Base-by-base conservation (phyloP, 2,888 invertebrate genomes). In the Andrena dorsata region DNA sequence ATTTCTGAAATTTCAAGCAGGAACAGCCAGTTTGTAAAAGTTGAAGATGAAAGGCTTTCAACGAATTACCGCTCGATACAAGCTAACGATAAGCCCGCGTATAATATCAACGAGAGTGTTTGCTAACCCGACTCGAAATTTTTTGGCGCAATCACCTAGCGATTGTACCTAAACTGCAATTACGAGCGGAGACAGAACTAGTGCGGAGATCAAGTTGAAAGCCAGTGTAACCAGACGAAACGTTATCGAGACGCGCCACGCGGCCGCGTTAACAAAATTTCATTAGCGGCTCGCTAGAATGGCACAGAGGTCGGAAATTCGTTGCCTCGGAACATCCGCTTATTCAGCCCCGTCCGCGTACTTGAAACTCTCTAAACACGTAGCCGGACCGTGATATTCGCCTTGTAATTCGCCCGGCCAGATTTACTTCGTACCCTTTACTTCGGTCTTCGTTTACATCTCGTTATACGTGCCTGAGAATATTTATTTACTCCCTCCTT, bases 401-500 rank as follows among this genome's bases (percentile, higher is more conserved):
- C 78, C 80, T 78, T 63, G 84, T 68, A 86, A 89, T 87, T 89
- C 76, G 83, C 75, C 69, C 79, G 82, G 63, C 63, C 78, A 86
- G 87, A 85, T 86, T 83, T 80, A 80, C 85, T 71, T 71, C 82
- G 71, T 78, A 80, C 75, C 82, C 86, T 83, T 84, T 82, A 80
- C 84, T 84, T 81, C 80, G 77, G 68, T 73, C 84, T 90, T 88
- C 88, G 90, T 88, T 90, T 89, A 89, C 90, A 89, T 90, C 87
- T 89, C 90, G 88, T 89, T 89, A 90, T 88, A 85, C 87, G 86
- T 87, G 86, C 85, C 82, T 81, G 84, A 73, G 81, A 83, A 88
- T 88, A 85, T 88, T 88, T 88, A 88, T 88, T 87, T 85, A 85
- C 83, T 82, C 75, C 73, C 79, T 56, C 53, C 56, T 32, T 41